phyloP scores from a whole-genome alignment of 2,797 vertebrate species.

The Borostomias antarcticus region DNA sequence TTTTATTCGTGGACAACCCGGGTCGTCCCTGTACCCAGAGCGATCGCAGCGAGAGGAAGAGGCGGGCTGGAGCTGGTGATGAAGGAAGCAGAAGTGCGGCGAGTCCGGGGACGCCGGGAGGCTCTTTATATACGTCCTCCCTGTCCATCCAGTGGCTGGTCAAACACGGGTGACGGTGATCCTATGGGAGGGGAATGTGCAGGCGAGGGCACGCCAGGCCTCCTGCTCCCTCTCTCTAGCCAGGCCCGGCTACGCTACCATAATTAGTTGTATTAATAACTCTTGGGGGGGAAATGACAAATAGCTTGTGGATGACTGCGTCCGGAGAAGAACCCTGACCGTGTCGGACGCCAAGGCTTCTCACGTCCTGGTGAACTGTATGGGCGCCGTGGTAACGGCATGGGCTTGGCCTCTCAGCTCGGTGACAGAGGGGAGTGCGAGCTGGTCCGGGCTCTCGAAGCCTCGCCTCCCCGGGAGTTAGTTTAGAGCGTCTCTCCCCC shows the following conservation, averaged over 20 bases:
- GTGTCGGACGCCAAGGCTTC: slow-evolving; percentile 33
- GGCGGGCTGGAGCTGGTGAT: slow-evolving; percentile 17
- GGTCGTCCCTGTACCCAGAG: neutral
- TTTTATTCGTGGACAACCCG: neutral
- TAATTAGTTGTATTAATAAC: slow-evolving; percentile 81
- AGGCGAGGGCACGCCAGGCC: slow-evolving; percentile 60
- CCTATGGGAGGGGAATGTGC: slow-evolving; percentile 62
- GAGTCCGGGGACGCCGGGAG: slow-evolving; percentile 26
- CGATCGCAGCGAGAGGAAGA: slow-evolving; percentile 10
- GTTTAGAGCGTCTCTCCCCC: too few relatives aligned
- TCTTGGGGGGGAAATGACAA: slow-evolving; percentile 68
- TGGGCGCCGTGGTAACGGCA: slow-evolving; percentile 46
- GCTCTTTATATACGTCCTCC: slow-evolving; percentile 71
- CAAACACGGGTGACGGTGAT: slow-evolving; percentile 60
- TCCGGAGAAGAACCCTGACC: slow-evolving; percentile 16
- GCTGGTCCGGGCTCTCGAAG: slow-evolving; percentile 7
- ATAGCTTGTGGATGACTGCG: slow-evolving; percentile 63
- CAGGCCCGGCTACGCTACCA: slow-evolving; percentile 43
- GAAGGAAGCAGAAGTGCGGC: slow-evolving; percentile 20
- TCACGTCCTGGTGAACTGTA: slow-evolving; percentile 60
- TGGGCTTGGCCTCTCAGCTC: slow-evolving; percentile 35
- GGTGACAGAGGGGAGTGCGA: slow-evolving; percentile 41
- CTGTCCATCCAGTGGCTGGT: slow-evolving; percentile 62
- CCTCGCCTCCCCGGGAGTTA: neutral
- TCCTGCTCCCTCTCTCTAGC: slow-evolving; percentile 44